Conservation (phyloP, 2,113 vertebrate genomes). For the Excalfactoria chinensis region DNA sequence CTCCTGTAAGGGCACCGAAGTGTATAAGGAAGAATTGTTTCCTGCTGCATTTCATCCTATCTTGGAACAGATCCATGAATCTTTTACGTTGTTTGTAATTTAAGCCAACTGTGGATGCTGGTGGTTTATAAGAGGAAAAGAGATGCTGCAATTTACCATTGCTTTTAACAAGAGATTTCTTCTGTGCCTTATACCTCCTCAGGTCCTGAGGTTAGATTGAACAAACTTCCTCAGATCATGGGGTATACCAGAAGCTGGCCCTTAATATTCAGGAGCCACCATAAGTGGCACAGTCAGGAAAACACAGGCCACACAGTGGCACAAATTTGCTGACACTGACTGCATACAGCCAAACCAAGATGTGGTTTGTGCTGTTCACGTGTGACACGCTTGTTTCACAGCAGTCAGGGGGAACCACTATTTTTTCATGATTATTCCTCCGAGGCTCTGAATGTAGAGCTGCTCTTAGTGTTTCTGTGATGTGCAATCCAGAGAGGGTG, state of each 20-base stretch:
- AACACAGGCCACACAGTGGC: background rate
- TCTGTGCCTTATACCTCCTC: background rate
- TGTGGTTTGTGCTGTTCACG: background rate
- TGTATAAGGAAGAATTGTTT: background rate
- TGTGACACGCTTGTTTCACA: background rate
- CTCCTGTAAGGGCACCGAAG: background rate
- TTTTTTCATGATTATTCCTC: background rate
- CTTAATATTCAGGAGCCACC: background rate
- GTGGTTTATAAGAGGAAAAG: background rate
- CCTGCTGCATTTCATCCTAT: background rate
- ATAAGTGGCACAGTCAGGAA: background rate
- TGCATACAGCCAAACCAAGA: background rate
- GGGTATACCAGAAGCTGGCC: background rate
- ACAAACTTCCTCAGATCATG: background rate
- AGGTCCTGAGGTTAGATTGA: background rate
- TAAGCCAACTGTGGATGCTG: background rate
- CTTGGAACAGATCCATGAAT: background rate
- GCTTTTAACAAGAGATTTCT: background rate
- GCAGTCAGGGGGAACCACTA: background rate
- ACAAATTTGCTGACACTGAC: background rate
- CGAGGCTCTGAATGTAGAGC: background rate
- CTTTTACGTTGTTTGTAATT: background rate
- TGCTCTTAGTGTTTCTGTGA: background rate
- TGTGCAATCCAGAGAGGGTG: background rate
- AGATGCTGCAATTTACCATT: background rate